phyloP scores from a whole-genome alignment of 1,140 invertebrate genomes.

The Trichonephila clavata region DNA sequence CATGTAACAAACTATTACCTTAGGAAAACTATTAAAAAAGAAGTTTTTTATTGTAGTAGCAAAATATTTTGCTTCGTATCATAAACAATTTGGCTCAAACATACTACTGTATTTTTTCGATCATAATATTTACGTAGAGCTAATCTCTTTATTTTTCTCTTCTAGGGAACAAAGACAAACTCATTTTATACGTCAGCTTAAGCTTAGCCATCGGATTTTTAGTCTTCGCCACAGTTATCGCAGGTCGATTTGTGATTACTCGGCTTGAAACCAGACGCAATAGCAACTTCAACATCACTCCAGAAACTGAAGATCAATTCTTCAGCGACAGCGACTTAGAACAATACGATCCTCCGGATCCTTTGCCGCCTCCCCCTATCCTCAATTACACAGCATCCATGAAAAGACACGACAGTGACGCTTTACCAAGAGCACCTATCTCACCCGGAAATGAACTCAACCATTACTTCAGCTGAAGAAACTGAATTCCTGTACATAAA shows the following conservation, averaged over 20 bases:
- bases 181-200: conserved; percentile 41
- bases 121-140: too few relatives aligned
- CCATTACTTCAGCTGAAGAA: conserved; percentile 66
- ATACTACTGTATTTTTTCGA: too few relatives aligned
- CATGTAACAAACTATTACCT: too few relatives aligned
- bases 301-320: conserved; percentile 40
- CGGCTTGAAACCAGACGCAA: background rate
- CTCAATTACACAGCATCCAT: conserved; percentile 4
- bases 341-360: conserved; percentile 47
- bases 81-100: too few relatives aligned
- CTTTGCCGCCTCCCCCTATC: background rate
- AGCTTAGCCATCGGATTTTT: conserved; percentile 50
- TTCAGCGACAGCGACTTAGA: conserved; percentile 63
- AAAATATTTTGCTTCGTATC: too few relatives aligned
- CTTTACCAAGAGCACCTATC: conserved; percentile 16
- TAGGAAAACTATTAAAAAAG: too few relatives aligned
- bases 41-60: too few relatives aligned
- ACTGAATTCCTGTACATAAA: background rate
- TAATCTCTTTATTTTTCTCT: background rate
- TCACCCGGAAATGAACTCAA: conserved; percentile 30
- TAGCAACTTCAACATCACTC: background rate
- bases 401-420: conserved; percentile 44
- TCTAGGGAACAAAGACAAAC: conserved; percentile 55
- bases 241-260: background rate
- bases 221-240: conserved; percentile 12